Percentiles rank a stretch among this genome's conserved stretches.
These are phyloP conservation scores for Stegostoma tigrinum DNA, from an alignment of 2,113 vertebrate species.

Conservation along the genomic window DNA sequence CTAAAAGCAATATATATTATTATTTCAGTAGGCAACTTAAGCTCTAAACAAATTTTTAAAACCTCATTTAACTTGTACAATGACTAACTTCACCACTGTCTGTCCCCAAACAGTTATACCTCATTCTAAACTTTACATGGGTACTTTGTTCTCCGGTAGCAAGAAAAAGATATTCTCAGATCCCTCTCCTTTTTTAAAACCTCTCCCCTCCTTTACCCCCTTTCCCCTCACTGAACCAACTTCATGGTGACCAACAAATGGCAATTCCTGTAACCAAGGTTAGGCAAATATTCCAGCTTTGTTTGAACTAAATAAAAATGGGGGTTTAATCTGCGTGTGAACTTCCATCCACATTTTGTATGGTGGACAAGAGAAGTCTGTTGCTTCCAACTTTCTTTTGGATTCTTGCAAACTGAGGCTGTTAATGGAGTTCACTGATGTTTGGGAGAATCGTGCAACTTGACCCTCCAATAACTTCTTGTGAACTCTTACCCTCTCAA, in stretches of 20 bases:
- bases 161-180: no score
- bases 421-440: neutral
- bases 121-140: no score
- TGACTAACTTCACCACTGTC: neutral
- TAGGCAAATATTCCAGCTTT: no score
- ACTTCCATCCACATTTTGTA: neutral
- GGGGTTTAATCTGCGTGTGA: neutral
- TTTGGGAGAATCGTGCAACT: neutral
- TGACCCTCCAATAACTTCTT: neutral
- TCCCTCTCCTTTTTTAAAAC: no score
- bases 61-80: neutral
- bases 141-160: no score
- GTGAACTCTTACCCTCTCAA: neutral
- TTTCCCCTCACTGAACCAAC: no score
- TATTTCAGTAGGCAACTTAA: neutral
- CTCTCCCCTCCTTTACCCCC: no score
- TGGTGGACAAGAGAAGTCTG: neutral
- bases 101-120: no score
- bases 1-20: neutral
- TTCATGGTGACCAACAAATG: no score
- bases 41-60: neutral
- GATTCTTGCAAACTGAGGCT: neutral
- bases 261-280: no score
- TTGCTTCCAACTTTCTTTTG: neutral
- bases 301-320: no score